A percentile compares a stretch with the other conserved stretches of the same genome.
These are phyloP conservation scores for Pygocentrus nattereri DNA, from an alignment of 2,797 vertebrate species.

Conservation along the genomic window DNA sequence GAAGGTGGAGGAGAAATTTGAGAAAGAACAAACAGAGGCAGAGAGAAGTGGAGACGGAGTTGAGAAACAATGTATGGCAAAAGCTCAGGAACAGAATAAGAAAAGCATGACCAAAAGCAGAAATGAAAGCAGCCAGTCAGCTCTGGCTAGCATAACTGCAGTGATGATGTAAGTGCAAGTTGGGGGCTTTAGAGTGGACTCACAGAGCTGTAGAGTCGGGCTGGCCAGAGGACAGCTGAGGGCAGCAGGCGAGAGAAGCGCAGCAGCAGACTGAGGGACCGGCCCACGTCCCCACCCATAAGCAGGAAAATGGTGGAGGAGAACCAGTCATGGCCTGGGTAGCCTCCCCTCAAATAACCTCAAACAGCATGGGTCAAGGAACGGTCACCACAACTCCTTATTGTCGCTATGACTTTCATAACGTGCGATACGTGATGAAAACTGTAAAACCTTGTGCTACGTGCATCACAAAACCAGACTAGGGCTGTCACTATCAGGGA, in stretches of 20 bases:
- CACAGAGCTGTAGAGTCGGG: slow-evolving; percentile 88
- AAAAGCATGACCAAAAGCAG: not conserved
- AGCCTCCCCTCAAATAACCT: slow-evolving; percentile 81
- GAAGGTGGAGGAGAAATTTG: not conserved
- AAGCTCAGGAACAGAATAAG: not conserved
- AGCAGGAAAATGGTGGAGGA: slow-evolving; percentile 89
- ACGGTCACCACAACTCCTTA: slow-evolving; percentile 2
- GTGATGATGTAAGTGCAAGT: not conserved
- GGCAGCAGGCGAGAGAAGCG: slow-evolving; percentile 84
- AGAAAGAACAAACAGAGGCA: not conserved
- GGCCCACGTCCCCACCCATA: slow-evolving; percentile 83
- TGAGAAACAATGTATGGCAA: not conserved
- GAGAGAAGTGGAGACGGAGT: not conserved
- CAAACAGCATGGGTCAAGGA: slow-evolving; percentile 79
- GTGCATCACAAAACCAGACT: no score
- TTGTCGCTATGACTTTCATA: not conserved
- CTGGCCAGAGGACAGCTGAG: slow-evolving; percentile 92
- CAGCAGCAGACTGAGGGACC: slow-evolving; percentile 82
- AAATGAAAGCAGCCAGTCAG: not conserved
- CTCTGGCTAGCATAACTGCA: not conserved
- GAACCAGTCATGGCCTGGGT: slow-evolving; percentile 92
- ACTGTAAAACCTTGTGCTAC: not conserved
- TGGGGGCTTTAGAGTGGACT: slow-evolving; percentile 65
- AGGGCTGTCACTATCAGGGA: no score
- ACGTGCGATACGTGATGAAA: not conserved